Conservation (phyloP, 2,888 invertebrate genomes). For the Dicyrtomina minuta region DNA sequence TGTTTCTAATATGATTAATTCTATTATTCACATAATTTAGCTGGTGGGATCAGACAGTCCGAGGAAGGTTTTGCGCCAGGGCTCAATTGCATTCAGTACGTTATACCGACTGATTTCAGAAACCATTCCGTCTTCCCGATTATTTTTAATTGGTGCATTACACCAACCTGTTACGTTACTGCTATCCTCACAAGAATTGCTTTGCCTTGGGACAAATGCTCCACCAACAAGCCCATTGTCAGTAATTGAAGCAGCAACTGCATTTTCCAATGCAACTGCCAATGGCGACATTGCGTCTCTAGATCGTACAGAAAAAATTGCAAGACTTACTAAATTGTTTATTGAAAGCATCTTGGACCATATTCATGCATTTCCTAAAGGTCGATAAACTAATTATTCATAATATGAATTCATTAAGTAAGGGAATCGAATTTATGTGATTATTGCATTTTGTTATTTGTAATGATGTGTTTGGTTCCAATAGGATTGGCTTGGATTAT, state of each 20-base stretch:
- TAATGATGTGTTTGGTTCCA: neutral
- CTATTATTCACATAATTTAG: no score
- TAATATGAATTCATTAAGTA: no score
- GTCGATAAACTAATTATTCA: conserved; percentile 60
- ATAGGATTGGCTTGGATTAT: conserved; percentile 52
- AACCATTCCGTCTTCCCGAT: conserved; percentile 82
- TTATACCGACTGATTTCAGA: conserved; percentile 87
- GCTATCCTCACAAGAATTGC: conserved; percentile 58
- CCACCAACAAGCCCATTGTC: conserved; percentile 42
- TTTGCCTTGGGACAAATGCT: conserved; percentile 43
- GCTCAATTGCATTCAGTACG: conserved; percentile 81
- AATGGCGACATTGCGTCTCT: conserved; percentile 50
- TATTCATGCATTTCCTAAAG: conserved; percentile 86
- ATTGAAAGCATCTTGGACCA: conserved; percentile 78
- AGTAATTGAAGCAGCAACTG: conserved; percentile 35
- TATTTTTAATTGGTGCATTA: conserved; percentile 88
- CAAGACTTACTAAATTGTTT: conserved; percentile 76
- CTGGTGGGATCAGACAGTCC: conserved; percentile 49
- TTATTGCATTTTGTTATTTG: neutral
- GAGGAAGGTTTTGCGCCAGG: conserved; percentile 72
- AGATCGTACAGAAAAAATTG: conserved; percentile 59
- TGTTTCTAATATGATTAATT: no score
- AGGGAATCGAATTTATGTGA: no score
- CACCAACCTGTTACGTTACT: conserved; percentile 89
- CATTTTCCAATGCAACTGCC: conserved; percentile 32